These are phyloP conservation scores for Dreissena polymorpha DNA, from an alignment of 1,140 invertebrate species.

Conservation along the genomic window DNA sequence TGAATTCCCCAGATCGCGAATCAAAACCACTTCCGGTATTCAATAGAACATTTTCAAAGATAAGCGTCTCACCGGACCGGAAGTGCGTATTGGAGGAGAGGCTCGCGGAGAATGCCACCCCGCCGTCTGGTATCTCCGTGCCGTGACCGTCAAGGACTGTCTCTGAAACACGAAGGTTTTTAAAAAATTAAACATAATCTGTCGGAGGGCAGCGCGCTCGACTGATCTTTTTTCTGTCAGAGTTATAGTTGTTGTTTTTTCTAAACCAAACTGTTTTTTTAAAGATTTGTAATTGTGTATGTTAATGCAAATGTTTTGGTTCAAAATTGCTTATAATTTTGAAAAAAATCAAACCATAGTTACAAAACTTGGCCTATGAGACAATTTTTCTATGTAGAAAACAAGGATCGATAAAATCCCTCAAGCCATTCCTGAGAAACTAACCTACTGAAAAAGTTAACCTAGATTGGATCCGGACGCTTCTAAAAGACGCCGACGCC, in stretches of 20 bases:
- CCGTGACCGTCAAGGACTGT: neutral
- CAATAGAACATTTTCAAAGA: conserved; percentile 21
- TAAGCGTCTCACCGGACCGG: neutral
- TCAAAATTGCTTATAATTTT: too few relatives aligned
- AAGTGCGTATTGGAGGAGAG: neutral
- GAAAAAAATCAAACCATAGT: too few relatives aligned
- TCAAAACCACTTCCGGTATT: conserved; percentile 29
- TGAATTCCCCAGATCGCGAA: neutral
- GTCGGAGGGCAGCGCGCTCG: neutral
- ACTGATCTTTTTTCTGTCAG: neutral
- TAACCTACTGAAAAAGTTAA: too few relatives aligned
- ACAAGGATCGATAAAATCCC: too few relatives aligned
- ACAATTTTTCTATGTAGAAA: too few relatives aligned
- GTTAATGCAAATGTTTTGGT: too few relatives aligned
- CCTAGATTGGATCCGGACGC: too few relatives aligned
- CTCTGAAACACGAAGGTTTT: neutral
- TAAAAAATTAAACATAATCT: neutral
- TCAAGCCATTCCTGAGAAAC: too few relatives aligned
- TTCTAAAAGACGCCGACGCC: too few relatives aligned
- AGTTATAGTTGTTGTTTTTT: neutral
- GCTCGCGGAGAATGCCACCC: conserved; percentile 11
- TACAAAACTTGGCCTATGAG: too few relatives aligned
- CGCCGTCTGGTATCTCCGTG: neutral
- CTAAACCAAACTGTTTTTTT: too few relatives aligned
- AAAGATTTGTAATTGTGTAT: too few relatives aligned